phyloP scores from a whole-genome alignment of 2,113 vertebrate genomes.

The Paramormyrops kingsleyae region DNA sequence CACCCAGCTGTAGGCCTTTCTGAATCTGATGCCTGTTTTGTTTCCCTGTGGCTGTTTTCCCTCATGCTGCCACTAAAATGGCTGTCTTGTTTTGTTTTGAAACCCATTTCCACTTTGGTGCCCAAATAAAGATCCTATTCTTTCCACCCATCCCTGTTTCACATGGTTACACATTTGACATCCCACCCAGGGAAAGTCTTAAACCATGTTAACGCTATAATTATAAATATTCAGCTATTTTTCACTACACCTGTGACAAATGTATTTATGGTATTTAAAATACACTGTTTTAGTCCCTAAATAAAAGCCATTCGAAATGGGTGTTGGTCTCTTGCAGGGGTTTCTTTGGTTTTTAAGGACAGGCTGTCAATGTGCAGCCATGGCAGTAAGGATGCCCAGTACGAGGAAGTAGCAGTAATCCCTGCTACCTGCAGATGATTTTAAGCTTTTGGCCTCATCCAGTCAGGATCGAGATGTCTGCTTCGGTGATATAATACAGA shows the following conservation, averaged over 20 bases:
- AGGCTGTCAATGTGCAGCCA: background rate
- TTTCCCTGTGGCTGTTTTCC: background rate
- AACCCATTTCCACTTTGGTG: background rate
- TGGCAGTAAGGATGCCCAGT: background rate
- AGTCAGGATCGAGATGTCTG: background rate
- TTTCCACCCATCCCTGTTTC: background rate
- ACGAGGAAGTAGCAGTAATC: background rate
- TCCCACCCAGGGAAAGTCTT: background rate
- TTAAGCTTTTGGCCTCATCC: background rate
- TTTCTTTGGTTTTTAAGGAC: background rate
- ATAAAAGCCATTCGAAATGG: background rate
- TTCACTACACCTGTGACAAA: background rate
- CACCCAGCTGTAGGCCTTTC: background rate
- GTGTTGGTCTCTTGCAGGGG: background rate
- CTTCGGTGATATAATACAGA: background rate
- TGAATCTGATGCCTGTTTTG: background rate
- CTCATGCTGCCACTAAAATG: background rate
- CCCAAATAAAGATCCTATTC: background rate
- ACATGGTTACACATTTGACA: background rate
- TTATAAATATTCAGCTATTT: background rate
- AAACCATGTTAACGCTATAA: background rate
- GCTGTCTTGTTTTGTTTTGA: background rate
- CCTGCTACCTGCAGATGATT: background rate
- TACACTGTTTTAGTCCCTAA: background rate
- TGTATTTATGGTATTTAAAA: background rate